Evolutionary conservation across 2,113 vertebrate species (phyloP).

Genomic region (Anolis sagrei): DNA sequence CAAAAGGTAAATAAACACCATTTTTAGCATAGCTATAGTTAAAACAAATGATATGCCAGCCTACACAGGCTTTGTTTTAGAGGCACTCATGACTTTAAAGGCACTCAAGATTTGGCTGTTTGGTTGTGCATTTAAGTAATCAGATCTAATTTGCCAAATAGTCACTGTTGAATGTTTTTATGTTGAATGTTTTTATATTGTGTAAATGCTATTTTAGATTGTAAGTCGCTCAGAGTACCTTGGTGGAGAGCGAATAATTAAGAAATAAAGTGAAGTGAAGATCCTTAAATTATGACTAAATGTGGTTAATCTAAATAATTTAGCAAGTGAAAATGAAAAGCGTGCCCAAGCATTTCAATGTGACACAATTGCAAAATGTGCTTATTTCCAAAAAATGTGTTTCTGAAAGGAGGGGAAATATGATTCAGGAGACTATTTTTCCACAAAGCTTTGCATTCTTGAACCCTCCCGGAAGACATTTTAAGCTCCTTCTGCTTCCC

Average conservation of each 20-base stretch:
- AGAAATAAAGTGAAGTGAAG: no score
- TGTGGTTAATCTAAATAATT: not conserved
- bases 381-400: slow-evolving; percentile 56
- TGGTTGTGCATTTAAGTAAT: no score
- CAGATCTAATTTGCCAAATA: no score
- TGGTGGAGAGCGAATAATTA: no score
- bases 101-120: no score
- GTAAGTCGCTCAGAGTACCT: no score
- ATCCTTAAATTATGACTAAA: no score
- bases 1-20: not conserved
- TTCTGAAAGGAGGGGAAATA: not conserved
- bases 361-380: not conserved
- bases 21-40: not conserved
- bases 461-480: slow-evolving; percentile 71
- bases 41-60: slow-evolving; percentile 58
- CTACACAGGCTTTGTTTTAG: slow-evolving; percentile 65
- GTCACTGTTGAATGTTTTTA: no score
- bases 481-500: slow-evolving; percentile 80
- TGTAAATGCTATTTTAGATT: no score
- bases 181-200: no score
- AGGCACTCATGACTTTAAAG: no score
- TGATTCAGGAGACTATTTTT: slow-evolving; percentile 58
- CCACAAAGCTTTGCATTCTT: slow-evolving; percentile 69
- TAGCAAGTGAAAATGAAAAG: not conserved
- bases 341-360: not conserved